A percentile compares a stretch with the other conserved stretches of the same genome.
These are phyloP conservation scores for Perca fluviatilis DNA, from an alignment of 2,113 vertebrate genomes.

Conservation along the genomic window DNA sequence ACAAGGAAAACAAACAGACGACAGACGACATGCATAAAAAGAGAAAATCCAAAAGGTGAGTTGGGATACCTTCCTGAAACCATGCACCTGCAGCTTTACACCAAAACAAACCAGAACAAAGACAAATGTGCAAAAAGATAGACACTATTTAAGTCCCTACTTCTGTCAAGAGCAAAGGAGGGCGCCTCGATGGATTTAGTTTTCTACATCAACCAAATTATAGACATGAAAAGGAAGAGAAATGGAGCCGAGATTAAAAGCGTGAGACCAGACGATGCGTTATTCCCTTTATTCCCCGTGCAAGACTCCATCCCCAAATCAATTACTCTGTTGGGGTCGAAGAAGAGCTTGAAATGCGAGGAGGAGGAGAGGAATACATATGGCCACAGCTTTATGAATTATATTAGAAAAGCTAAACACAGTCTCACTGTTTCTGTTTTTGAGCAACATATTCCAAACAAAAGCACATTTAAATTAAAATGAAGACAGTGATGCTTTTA, in stretches of 20 bases:
- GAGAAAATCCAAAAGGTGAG: slow-evolving; percentile 1
- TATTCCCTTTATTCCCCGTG: slow-evolving; percentile 68
- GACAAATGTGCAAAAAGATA: slow-evolving; percentile 36
- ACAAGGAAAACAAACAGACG: not conserved
- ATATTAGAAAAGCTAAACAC: slow-evolving; percentile 15
- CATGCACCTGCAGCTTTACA: slow-evolving; percentile 29
- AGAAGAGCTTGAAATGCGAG: slow-evolving; percentile 47
- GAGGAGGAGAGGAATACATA: slow-evolving; percentile 16
- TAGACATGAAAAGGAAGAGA: slow-evolving; percentile 66
- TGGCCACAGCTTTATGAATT: slow-evolving; percentile 29
- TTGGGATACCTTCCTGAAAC: slow-evolving; percentile 19
- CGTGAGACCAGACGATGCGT: slow-evolving; percentile 54
- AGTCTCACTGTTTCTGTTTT: slow-evolving; percentile 5
- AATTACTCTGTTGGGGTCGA: slow-evolving; percentile 63
- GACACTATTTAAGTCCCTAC: slow-evolving; percentile 35
- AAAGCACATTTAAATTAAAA: slow-evolving; percentile 7
- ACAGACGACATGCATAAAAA: not conserved
- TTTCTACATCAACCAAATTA: slow-evolving; percentile 74
- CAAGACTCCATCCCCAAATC: slow-evolving; percentile 73
- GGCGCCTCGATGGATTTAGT: slow-evolving; percentile 46
- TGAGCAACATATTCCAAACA: not conserved
- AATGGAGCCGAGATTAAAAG: slow-evolving; percentile 68
- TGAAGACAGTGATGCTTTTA: not conserved
- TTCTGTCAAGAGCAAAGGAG: slow-evolving; percentile 38
- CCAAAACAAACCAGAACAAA: slow-evolving; percentile 49